Evolutionary conservation across 2,888 invertebrate genomes (phyloP), one percentile per base, ranked within the genome.

Genomic region (Notodonta ziczac): DNA sequence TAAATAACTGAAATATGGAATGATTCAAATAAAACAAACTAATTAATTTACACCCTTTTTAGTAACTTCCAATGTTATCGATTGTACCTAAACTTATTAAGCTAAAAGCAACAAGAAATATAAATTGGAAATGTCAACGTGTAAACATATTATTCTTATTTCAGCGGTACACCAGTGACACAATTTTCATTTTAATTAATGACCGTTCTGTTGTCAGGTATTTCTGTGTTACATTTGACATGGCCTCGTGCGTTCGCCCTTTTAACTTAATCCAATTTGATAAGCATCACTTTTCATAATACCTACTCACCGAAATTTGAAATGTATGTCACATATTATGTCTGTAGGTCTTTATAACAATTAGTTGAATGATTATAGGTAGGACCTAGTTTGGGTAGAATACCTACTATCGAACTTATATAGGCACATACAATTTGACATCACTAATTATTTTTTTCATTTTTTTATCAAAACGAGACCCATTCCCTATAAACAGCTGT

Each of bases 191-290:
- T 63, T 59, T 60, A 65, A 73, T 70, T 66, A 77, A 72, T 69
- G 64, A 70, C 66, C 52, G 57, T 60, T 44, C 24, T 60, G 63
- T 64, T 60, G 63, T 61, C 58, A 59, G 56, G 62, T 57, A 71
- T 73, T 73, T 64, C 72, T 69, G 60, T 69, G 59, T 58, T 63
- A 63, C 68, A 65, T 70, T 73, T 72, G 71, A 72, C 69, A 67
- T 73, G 73, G 72, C 75, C 78, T 80, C 71, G 69, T 55, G 78
- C 79, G 65, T 72, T 69, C 72, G 70, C 68, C 75, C 72, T 78
- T 78, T 75, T 67, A 73, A 73, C 67, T 64, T 78, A 83, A 80
- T 82, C 73, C 75, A 78, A 77, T 80, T 81, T 80, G 67, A 71
- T 69, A 72, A 71, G 72, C 78, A 72, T 78, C 77, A 79, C 73